These are phyloP conservation scores for Physella acuta DNA, from an alignment of 1,140 invertebrate genomes.

Conservation along the genomic window DNA sequence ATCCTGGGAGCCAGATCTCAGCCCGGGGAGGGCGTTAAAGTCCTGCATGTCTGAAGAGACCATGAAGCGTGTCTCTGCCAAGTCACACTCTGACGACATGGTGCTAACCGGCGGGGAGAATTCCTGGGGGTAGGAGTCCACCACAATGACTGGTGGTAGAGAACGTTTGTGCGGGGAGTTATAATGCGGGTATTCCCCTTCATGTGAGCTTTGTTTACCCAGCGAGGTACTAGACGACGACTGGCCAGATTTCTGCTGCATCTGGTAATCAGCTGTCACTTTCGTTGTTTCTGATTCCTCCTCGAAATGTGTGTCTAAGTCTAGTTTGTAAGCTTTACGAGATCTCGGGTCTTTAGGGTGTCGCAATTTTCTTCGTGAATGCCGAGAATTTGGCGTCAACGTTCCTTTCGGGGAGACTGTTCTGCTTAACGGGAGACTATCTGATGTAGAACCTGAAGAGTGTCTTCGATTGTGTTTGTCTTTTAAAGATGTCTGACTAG, in stretches of 20 bases:
- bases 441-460: too few species aligned
- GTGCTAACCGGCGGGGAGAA: neutral
- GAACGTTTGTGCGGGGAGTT: neutral
- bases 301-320: slow-evolving; percentile 12
- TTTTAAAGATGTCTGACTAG: neutral
- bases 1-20: neutral
- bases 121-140: neutral
- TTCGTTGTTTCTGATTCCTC: slow-evolving; percentile 15
- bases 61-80: neutral
- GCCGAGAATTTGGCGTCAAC: too few species aligned
- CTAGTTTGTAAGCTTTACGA: too few species aligned
- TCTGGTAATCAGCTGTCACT: neutral
- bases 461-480: too few species aligned
- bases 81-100: neutral
- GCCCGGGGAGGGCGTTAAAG: neutral
- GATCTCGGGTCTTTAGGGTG: too few species aligned
- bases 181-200: neutral
- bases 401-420: too few species aligned
- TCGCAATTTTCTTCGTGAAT: too few species aligned
- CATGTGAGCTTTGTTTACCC: neutral
- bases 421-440: too few species aligned
- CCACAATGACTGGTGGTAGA: neutral
- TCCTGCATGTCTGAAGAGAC: neutral
- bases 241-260: neutral
- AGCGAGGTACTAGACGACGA: neutral